phyloP scores from a whole-genome alignment of 2,888 invertebrate genomes.

The Monoplex corrugatus region DNA sequence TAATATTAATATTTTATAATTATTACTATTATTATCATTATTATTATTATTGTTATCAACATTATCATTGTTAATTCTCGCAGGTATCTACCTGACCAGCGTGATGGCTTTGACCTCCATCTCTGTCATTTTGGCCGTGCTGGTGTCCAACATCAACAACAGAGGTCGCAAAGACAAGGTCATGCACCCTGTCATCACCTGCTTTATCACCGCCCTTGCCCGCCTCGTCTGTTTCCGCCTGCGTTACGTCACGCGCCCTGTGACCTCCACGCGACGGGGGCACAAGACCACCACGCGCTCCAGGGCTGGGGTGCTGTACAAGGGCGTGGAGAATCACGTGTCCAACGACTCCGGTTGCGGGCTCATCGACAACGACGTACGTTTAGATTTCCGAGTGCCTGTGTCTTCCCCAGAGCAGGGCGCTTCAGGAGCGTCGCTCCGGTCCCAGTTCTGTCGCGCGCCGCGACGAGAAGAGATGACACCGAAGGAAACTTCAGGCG shows the following conservation, averaged over 20 bases:
- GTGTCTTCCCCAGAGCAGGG: background rate
- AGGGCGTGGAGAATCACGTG: conserved; percentile 63
- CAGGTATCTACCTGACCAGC: conserved; percentile 81
- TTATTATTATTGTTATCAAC: background rate
- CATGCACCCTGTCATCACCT: conserved; percentile 65
- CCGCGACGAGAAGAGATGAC: background rate
- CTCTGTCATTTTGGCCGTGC: conserved; percentile 80
- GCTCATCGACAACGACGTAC: conserved; percentile 72
- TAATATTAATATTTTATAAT: too few relatives aligned
- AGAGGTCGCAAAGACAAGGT: conserved; percentile 68
- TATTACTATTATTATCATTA: background rate
- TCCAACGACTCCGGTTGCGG: conserved; percentile 74
- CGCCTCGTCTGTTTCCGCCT: conserved; percentile 68
- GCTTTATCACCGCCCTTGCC: conserved; percentile 59
- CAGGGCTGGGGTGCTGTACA: conserved; percentile 48
- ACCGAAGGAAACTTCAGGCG: background rate
- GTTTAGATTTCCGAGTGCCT: background rate
- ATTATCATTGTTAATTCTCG: background rate
- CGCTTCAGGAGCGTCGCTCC: background rate
- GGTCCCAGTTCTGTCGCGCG: background rate
- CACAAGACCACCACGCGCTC: conserved; percentile 14
- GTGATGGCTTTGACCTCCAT: conserved; percentile 81
- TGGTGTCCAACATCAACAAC: conserved; percentile 81
- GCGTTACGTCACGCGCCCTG: conserved; percentile 50
- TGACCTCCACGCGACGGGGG: conserved; percentile 39